phyloP scores from a whole-genome alignment of 1,140 invertebrate species.

The Euwallacea similis region DNA sequence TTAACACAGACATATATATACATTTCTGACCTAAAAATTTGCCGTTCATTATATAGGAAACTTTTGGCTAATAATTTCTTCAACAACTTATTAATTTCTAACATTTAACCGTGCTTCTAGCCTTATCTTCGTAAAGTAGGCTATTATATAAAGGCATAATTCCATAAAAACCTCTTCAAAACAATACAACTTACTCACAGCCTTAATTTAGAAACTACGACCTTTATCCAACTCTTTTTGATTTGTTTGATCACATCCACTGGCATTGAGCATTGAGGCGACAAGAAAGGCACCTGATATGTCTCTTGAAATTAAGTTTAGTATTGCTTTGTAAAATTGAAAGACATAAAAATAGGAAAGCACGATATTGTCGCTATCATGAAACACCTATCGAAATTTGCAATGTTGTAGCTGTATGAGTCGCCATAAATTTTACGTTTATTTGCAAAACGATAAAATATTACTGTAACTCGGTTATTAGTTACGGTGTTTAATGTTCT shows the following conservation, averaged over 20 bases:
- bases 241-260: not conserved
- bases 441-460: not conserved
- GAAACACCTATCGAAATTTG: not conserved
- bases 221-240: not conserved
- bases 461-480: not conserved
- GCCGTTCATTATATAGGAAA: no score
- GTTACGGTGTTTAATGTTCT: not conserved
- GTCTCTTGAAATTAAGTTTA: not conserved
- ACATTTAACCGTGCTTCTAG: no score
- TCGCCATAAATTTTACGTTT: not conserved
- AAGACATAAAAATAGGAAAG: not conserved
- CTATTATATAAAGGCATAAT: no score
- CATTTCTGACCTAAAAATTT: no score
- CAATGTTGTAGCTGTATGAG: not conserved
- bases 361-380: not conserved
- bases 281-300: not conserved
- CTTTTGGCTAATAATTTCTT: no score
- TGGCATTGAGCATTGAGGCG: not conserved
- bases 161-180: not conserved
- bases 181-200: not conserved
- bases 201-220: not conserved
- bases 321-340: not conserved
- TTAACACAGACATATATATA: no score
- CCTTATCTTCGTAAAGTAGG: no score
- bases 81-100: no score